Conservation (phyloP, 2,797 vertebrate species). For the Pseudochaenichthys georgianus region DNA sequence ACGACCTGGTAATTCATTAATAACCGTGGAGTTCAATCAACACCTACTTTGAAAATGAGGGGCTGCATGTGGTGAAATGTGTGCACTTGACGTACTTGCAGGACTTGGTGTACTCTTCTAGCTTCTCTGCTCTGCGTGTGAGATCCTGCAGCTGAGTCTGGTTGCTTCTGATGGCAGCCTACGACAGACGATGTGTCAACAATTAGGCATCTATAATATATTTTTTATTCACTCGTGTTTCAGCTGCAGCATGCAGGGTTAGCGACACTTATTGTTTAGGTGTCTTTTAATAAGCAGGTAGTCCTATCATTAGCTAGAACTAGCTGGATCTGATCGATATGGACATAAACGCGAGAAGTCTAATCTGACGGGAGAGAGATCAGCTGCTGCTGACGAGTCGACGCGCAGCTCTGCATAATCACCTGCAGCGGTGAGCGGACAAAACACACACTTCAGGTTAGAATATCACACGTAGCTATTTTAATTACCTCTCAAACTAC, state of each 20-base stretch:
- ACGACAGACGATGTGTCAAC: constrained; percentile 25
- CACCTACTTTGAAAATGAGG: background rate
- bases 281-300: too few relatives aligned
- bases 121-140: constrained; percentile 85
- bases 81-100: constrained; percentile 86
- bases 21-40: background rate
- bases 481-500: too few relatives aligned
- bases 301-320: too few relatives aligned
- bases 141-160: constrained; percentile 88
- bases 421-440: too few relatives aligned
- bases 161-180: constrained; percentile 88
- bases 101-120: constrained; percentile 88
- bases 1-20: constrained; percentile 73
- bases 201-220: background rate
- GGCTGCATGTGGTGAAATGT: background rate
- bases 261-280: too few relatives aligned
- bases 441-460: too few relatives aligned
- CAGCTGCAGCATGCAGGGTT: background rate
- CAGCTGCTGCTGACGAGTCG: too few relatives aligned
- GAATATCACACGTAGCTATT: too few relatives aligned
- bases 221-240: background rate
- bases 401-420: too few relatives aligned
- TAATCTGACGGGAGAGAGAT: too few relatives aligned
- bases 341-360: too few relatives aligned
- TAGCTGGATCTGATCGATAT: too few relatives aligned